Conservation (phyloP, 2,797 vertebrate species). For the Sebastes hubbsi region DNA sequence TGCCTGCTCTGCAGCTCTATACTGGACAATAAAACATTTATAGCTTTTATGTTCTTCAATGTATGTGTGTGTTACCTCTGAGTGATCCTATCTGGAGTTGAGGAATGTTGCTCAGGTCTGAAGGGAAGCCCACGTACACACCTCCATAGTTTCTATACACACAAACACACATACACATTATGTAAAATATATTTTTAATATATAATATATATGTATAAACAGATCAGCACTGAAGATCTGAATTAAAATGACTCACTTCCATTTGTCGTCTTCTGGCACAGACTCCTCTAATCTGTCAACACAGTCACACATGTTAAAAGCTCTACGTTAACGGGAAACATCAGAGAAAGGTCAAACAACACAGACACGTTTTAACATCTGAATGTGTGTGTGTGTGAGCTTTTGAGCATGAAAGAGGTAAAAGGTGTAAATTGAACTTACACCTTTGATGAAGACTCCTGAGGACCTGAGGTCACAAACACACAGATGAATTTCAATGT, state of each 20-base stretch:
- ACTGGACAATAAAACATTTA: neutral
- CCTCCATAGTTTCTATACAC: constrained; percentile 90
- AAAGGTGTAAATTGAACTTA: constrained; percentile 35
- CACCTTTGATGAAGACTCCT: constrained; percentile 49
- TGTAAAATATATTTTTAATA: neutral
- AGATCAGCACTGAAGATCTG: neutral
- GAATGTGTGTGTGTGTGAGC: neutral
- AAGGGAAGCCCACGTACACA: constrained; percentile 90
- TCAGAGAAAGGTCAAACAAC: constrained; percentile 51
- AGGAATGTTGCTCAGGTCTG: constrained; percentile 81
- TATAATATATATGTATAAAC: neutral
- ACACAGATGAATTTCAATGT: neutral
- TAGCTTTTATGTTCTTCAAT: too few species aligned
- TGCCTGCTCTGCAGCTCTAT: neutral
- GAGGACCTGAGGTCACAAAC: constrained; percentile 38
- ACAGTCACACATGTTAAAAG: neutral
- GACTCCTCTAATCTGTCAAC: constrained; percentile 83
- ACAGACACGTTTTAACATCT: neutral
- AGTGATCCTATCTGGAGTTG: constrained; percentile 80
- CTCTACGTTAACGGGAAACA: neutral
- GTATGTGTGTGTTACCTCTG: constrained; percentile 81
- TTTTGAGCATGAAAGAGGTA: neutral
- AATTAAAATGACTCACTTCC: constrained; percentile 67
- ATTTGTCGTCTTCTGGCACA: constrained; percentile 87
- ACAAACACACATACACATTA: constrained; percentile 2